Evolutionary conservation across 2,888 invertebrate genomes (phyloP).

Genomic region (Nineta flava): DNA sequence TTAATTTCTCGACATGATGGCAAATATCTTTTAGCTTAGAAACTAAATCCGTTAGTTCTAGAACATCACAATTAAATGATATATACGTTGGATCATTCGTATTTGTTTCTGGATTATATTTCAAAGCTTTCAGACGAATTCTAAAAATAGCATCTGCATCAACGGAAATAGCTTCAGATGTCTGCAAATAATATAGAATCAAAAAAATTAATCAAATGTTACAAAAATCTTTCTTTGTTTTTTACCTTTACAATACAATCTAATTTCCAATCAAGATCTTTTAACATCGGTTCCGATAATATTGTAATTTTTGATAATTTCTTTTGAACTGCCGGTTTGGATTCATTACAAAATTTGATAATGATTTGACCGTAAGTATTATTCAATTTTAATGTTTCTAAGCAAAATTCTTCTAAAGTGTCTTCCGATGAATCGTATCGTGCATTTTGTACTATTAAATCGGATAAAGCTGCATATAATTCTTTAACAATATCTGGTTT

Average conservation of each 20-base stretch:
- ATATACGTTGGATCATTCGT: neutral
- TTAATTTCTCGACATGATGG: neutral
- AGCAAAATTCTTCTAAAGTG: neutral
- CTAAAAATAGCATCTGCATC: neutral
- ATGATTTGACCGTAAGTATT: neutral
- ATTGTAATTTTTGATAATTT: neutral
- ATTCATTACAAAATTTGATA: neutral
- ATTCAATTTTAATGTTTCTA: neutral
- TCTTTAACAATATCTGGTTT: neutral
- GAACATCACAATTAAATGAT: neutral
- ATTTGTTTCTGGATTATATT: neutral
- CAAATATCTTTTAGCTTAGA: constrained; percentile 1
- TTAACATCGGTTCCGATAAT: neutral
- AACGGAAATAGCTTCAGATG: neutral
- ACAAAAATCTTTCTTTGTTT: neutral
- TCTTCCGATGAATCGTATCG: neutral
- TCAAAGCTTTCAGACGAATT: neutral
- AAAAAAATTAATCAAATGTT: neutral
- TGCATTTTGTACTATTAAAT: neutral
- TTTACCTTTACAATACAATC: neutral
- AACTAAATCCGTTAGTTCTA: neutral
- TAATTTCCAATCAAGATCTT: neutral
- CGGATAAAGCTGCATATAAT: neutral
- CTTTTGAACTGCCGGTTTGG: neutral
- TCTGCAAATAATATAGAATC: neutral